Base-by-base conservation (phyloP, 2,113 vertebrate genomes). In the Cyanoderma ruficeps region DNA sequence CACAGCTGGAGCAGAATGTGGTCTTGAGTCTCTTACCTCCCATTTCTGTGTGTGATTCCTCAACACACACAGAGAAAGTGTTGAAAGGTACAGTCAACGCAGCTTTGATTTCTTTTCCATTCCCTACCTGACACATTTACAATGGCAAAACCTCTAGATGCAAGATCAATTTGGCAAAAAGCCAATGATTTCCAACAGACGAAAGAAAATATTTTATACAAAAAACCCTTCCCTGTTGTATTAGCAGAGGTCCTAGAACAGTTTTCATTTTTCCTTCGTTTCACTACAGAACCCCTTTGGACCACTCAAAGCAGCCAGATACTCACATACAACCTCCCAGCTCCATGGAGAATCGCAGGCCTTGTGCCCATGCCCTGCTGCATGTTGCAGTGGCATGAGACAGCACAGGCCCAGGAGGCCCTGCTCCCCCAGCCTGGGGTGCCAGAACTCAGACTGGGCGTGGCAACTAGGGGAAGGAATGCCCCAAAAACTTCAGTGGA, bases 61-160 rank as follows among this genome's bases (percentile, higher is more conserved):
- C 67, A 80, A n/a, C 70, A 41, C 12, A 61, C 59, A 61, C 17
- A 61, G 25, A 39, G 59, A 28, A 28, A 39, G 15, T 0, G 7
- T 19, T 94, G 79, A 95, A 72, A 92, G 61, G n/a, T 88, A 64
- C 41, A 80, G 88, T 85, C 79, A 85, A 15, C 0, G 0, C 10
- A 88, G 37, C 25, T 80, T 53, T 85, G 57, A 94, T 88, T 85
- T 90, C 82, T 90, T 92, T 94, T 82, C 83, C 53, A 69, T 92
- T 85, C 46, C 3, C 41, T 60, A 28, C 24, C 44, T 80, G 46
- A 76, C 41, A 84, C 1, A 1, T 47, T 91, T 75, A 68, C 18
- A 71, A 61, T 24, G 35, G 41, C 41, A 79, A 85, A 89, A 64
- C 8, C 22, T 56, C 39, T 44, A 71, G 39, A 63, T 10, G 24